Evolutionary conservation across 2,797 vertebrate species (phyloP).

Genomic region (Lithobates pipiens): DNA sequence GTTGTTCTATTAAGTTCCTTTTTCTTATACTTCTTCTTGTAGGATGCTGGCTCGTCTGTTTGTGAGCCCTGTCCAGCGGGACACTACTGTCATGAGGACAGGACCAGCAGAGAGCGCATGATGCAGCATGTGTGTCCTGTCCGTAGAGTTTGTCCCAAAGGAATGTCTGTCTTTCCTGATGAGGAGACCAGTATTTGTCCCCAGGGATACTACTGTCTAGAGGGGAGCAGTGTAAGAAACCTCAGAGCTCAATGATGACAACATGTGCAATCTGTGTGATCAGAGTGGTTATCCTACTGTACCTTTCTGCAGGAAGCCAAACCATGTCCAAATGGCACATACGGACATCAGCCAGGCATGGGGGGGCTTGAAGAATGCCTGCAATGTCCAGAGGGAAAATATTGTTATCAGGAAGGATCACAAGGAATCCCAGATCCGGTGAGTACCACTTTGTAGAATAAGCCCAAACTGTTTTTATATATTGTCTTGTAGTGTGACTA

Average conservation of each 20-base stretch:
- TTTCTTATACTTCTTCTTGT: neutral
- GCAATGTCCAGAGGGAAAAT: conserved; percentile 81
- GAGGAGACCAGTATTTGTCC: conserved; percentile 83
- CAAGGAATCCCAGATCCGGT: conserved; percentile 83
- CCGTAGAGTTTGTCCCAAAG: conserved; percentile 85
- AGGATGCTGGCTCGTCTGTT: conserved; percentile 82
- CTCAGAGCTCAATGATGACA: neutral
- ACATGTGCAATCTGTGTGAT: neutral
- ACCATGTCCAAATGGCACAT: conserved; percentile 89
- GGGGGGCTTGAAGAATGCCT: conserved; percentile 78
- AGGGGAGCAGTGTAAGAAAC: conserved; percentile 80
- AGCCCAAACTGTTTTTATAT: neutral
- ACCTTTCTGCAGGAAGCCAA: conserved; percentile 67
- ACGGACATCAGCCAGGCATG: conserved; percentile 78
- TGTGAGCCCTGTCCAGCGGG: conserved; percentile 84
- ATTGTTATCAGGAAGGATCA: conserved; percentile 78
- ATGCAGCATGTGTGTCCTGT: conserved; percentile 85
- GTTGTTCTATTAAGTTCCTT: neutral
- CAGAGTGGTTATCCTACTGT: neutral
- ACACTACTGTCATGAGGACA: conserved; percentile 85
- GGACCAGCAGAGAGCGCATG: conserved; percentile 87
- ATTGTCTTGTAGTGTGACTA: too few species aligned
- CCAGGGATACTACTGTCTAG: conserved; percentile 86
- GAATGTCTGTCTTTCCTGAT: conserved; percentile 81
- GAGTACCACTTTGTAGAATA: conserved; percentile 60